These are phyloP conservation scores for Caenorhabditis sp. DNA, from an alignment of 2,888 invertebrate genomes.

Conservation along the genomic window DNA sequence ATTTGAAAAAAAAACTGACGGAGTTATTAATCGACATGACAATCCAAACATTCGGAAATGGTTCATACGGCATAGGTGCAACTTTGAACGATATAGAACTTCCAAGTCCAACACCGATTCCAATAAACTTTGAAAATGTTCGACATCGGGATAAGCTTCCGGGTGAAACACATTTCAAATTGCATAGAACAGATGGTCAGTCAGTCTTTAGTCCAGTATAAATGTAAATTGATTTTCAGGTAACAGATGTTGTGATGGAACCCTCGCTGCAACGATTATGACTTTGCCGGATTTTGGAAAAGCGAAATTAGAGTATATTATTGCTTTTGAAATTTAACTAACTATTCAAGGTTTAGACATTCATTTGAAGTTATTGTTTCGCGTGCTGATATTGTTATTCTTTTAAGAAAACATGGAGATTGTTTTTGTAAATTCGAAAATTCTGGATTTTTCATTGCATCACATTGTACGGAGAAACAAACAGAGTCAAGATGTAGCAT, in stretches of 20 bases:
- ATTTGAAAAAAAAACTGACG: slow-evolving; percentile 11
- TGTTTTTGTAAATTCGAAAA: slow-evolving; percentile 40
- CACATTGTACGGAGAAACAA: slow-evolving; percentile 27
- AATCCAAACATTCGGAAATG: slow-evolving; percentile 14
- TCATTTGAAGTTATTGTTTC: slow-evolving; percentile 49
- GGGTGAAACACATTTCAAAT: slow-evolving; percentile 35
- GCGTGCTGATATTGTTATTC: slow-evolving; percentile 32
- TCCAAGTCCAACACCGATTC: slow-evolving; percentile 38
- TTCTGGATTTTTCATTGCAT: slow-evolving; percentile 40
- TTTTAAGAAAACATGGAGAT: slow-evolving; percentile 23
- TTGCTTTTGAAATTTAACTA: slow-evolving; percentile 41
- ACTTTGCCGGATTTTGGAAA: slow-evolving; percentile 45
- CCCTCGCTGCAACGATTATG: slow-evolving; percentile 40
- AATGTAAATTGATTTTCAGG: too few species aligned
- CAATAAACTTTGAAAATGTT: slow-evolving; percentile 30
- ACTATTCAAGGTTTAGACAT: slow-evolving; percentile 43
- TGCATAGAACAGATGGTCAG: slow-evolving; percentile 36
- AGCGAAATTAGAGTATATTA: slow-evolving; percentile 28
- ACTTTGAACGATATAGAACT: slow-evolving; percentile 36
- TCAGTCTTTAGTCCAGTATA: too few species aligned
- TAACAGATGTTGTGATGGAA: slow-evolving; percentile 47
- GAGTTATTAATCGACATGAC: slow-evolving; percentile 34
- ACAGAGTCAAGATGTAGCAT: slow-evolving; percentile 45
- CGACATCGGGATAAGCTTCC: slow-evolving; percentile 36
- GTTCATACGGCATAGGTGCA: slow-evolving; percentile 3